Conservation (phyloP, 2,888 invertebrate species). For the Eupithecia inturbata region DNA sequence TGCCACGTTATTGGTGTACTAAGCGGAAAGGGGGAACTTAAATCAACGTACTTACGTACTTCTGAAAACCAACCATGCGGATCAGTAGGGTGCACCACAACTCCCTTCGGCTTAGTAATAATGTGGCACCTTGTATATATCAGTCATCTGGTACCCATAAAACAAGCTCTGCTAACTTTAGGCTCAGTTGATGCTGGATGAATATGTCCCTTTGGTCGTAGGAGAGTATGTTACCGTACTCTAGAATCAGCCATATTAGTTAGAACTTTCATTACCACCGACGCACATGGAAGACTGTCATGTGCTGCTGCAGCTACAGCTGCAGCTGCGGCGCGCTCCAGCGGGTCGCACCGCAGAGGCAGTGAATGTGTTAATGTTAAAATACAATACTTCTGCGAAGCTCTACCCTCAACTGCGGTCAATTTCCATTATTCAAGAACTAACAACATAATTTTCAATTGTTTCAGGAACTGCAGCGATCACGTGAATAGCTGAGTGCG, state of each 20-base stretch:
- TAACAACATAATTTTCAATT: conserved; percentile 46
- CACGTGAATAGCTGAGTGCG: conserved; percentile 50
- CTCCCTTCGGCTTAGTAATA: no score
- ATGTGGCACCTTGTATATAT: no score
- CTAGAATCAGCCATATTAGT: background rate
- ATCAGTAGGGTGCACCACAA: no score
- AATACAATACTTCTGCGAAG: background rate
- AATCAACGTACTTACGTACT: no score
- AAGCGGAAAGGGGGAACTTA: no score
- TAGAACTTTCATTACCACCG: no score
- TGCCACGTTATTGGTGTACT: no score
- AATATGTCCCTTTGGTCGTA: background rate
- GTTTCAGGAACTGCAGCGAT: conserved; percentile 54
- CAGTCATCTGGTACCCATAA: background rate
- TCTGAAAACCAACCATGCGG: no score
- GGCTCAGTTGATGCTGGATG: background rate
- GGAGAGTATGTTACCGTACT: background rate
- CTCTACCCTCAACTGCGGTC: background rate
- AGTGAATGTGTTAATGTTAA: background rate
- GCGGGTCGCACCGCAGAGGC: no score
- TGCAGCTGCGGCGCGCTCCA: no score
- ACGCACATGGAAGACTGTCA: no score
- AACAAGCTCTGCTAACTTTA: background rate
- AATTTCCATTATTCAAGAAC: conserved; percentile 9
- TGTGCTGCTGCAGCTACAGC: no score